These are phyloP conservation scores for Fregata magnificens DNA, from an alignment of 2,113 vertebrate species.

Conservation along the genomic window DNA sequence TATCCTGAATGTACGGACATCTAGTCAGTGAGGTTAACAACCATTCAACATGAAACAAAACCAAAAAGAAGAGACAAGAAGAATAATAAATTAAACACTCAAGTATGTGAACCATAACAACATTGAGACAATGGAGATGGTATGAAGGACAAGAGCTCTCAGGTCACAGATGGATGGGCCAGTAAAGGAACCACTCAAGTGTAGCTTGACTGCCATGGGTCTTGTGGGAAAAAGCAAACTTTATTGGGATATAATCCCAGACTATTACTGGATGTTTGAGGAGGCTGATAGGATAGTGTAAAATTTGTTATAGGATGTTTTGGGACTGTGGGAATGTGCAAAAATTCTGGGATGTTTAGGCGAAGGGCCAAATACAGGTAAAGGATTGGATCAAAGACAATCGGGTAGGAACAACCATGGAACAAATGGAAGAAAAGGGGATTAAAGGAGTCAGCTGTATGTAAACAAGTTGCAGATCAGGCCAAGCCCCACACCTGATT, in stretches of 20 bases:
- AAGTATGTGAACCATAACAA: too few species aligned
- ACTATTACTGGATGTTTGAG: background rate
- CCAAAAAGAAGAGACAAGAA: background rate
- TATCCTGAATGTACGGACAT: background rate
- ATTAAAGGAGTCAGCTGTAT: background rate
- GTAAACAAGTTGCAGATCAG: background rate
- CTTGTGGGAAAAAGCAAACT: background rate
- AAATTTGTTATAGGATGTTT: background rate
- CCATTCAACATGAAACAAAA: background rate
- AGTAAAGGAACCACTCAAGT: background rate
- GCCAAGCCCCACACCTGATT: background rate
- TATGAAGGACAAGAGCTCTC: background rate
- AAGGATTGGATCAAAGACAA: background rate
- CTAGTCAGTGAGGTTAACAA: background rate
- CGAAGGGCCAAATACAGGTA: background rate
- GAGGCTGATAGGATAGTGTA: background rate
- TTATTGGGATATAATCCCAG: background rate
- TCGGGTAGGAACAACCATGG: rapidly evolving
- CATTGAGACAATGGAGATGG: background rate
- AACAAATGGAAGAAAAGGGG: background rate
- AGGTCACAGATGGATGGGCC: rapidly evolving
- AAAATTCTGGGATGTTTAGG: background rate
- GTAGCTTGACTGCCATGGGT: background rate
- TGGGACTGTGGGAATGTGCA: background rate
- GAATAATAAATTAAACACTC: background rate